Percentiles rank a stretch among this genome's conserved stretches.
phyloP scores from a whole-genome alignment of 2,797 vertebrate genomes.

The Anguilla megastoma region DNA sequence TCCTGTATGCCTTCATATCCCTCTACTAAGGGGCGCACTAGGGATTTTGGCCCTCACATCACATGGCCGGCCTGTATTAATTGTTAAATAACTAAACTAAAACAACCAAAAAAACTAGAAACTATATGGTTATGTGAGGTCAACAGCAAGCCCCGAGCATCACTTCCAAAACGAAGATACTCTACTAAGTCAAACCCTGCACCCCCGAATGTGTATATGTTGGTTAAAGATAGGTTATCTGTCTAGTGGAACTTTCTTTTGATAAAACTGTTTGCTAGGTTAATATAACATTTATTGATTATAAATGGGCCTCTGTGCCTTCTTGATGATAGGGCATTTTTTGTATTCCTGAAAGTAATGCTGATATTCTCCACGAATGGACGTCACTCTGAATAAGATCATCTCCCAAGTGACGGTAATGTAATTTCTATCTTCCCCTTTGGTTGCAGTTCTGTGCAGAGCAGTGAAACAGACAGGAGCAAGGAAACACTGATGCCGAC shows the following conservation, averaged over 20 bases:
- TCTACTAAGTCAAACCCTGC: too few species aligned
- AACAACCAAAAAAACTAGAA: too few species aligned
- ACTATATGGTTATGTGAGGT: too few species aligned
- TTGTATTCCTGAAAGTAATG: background rate
- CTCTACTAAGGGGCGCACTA: too few species aligned
- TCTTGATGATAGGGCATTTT: background rate
- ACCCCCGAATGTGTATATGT: too few species aligned
- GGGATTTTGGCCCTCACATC: too few species aligned
- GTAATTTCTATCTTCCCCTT: background rate
- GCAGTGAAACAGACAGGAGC: background rate
- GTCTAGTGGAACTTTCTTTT: background rate
- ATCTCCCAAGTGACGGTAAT: background rate
- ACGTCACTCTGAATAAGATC: background rate
- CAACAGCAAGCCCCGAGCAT: too few species aligned
- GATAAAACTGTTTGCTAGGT: background rate
- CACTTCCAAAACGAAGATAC: too few species aligned
- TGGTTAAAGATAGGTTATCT: too few species aligned
- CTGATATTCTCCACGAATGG: background rate
- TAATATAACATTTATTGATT: background rate
- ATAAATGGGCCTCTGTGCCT: background rate
- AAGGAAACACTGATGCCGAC: background rate
- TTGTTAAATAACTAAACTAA: too few species aligned
- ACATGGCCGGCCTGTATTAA: too few species aligned
- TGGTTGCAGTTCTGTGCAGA: background rate
- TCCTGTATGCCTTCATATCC: too few species aligned